Base-by-base conservation (phyloP, 2,113 vertebrate species). In the Dasyurus viverrinus region DNA sequence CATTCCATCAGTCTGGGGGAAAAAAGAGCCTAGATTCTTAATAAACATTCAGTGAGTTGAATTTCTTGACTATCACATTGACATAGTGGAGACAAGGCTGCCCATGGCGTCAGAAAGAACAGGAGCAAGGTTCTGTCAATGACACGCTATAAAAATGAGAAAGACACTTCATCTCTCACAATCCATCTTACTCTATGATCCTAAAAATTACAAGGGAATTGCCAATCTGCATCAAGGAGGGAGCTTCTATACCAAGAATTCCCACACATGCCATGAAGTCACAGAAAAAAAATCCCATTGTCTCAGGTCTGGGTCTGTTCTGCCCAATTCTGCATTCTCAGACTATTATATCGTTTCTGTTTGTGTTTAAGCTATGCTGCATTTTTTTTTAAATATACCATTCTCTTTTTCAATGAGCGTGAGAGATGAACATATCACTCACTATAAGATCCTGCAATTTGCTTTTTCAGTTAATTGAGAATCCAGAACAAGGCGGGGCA, bases 291-390 rank as follows among this genome's bases (percentile, higher is more conserved):
- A 36, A 68, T n/a, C n/a, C 5, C 50, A 0, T 54, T 27, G 92
- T 46, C 89, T 42, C 54, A 1, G 36, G 55, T 92, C 55, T 90
- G 47, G 92, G 23, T 92, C 55, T 89, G 42, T 93, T 36, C 1
- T 0, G 89, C 47, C 68, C 3, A 8, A 42, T 52, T 14, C 57
- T 50, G 50, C 23, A 8, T 19, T 54, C 24, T 48, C 54, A 8
- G n/a, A 54, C 50, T 24, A n/a, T 53, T 57, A 23, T 36, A 25
- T 7, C 0, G 0, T 54, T 68, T 54, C 90, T 30, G 27, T 76
- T 22, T 0, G 0, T 30, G 50, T 6, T 8, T 3, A 2, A 23
- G 2, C 10, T 10, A 27, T 68, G 60, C 60, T n/a, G 30, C 30
- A 84, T 84, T 84, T 42, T 84, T 84, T 84, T 84, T 60, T 3